Evolutionary conservation across 2,797 vertebrate species (phyloP), one percentile per base, ranked within the genome.

Genomic region (Sitta carolinensis): DNA sequence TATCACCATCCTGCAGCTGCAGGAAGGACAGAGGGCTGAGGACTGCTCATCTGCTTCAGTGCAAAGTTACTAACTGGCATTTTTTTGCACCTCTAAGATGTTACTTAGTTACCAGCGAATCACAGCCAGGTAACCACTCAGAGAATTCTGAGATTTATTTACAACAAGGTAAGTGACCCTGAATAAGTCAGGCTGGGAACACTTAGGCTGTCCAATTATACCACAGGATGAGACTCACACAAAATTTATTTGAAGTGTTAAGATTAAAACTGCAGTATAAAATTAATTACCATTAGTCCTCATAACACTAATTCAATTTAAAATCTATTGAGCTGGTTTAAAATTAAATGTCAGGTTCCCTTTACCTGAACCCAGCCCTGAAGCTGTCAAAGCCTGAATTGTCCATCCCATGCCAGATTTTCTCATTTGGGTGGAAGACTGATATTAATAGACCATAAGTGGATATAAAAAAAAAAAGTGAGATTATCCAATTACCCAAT

Each of bases 311-410:
- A 77, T 77, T 63, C 54, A 45, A 85, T 84, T 80, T 95, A 84
- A 96, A 93, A 95, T 88, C 78, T 29, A 40, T 69, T 79, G 81
- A 87, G 48, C 64, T 30, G 27, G 29, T 86, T 90, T 91, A 95
- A 96, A 95, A 92, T 76, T 69, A 85, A 95, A 85, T 58, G 66
- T 75, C n/a, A 59, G 48, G 22, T 64, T 92, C 61, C 52, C 74
- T 86, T 74, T 7, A 13, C 64, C 73, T 95, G 52, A 88, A 34
- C 27, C 50, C 77, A 87, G 57, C 54, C 57, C 75, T 29, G 64
- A 67, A 81, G 70, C 68, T 85, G 59, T 62, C 9, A 3, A 52
- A 84, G 55, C 38, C 29, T 34, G 34, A 0, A 0, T 19, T 66
- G 74, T 84, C 79, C 81, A 42, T 82, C 69, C 84, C 38, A 0